Evolutionary conservation across 2,797 vertebrate species (phyloP), one percentile per base, ranked within the genome.

Genomic region (Agapornis canus): DNA sequence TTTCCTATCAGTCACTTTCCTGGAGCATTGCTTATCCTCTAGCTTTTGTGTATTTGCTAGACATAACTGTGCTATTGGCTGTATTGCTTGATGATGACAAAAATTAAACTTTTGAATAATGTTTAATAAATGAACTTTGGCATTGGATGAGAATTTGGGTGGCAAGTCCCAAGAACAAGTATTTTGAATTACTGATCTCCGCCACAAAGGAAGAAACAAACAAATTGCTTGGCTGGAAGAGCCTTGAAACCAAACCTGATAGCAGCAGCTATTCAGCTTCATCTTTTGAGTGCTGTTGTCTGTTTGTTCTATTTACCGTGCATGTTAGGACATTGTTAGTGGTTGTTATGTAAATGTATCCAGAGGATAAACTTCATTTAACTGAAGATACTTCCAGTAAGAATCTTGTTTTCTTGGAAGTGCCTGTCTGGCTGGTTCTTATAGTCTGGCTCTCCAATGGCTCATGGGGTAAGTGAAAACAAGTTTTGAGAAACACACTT

Each of bases 1-100:
- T 84, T 75, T 40, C 3, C 0, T n/a, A 5, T 54, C 1, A 0
- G 6, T 42, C 4, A 6, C 3, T 1, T 7, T 56, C 31, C 6
- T 29, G 77, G 23, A 32, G 8, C 19, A 0, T 21, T 60, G 51
- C 21, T 93, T 82, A 18, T 27, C 70, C 14, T 48, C 15, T 17
- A 16, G 15, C 17, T 70, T 26, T 45, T 40, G 12, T 60, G 18
- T 37, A 0, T 56, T 84, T 65, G 40, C 39, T n/a, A 11, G 35
- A 16, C 2, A 1, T 20, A 57, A 29, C 39, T 7, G 13, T 42
- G 16, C 31, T 39, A 0, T 76, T 59, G 5, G 7, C 49, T 42
- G 1, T 17, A 4, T 22, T 65, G 37, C 45, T 47, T 4, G 14
- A 40, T 13, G 32, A 20, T 65, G 27, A 8, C 13, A 31, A 51